Base-by-base conservation (phyloP, 1,140 invertebrate genomes). In the Pomacea maculata region DNA sequence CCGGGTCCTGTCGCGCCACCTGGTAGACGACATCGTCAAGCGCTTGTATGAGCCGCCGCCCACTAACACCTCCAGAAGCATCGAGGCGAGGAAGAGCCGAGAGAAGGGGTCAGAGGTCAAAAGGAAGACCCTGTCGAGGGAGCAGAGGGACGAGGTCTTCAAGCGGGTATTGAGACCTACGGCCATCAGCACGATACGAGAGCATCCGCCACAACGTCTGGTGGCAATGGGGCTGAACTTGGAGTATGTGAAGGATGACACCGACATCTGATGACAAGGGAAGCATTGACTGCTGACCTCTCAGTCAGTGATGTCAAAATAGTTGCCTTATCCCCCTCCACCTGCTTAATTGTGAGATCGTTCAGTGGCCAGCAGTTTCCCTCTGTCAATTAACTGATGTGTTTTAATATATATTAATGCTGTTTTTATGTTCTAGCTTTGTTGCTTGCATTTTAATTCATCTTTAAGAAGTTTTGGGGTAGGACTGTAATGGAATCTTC, bases 1-100 rank as follows among this genome's bases (percentile, higher is more conserved):
- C 78, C 83, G 86, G 14, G 68, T 84, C 21, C 81, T 88, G 4
- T 87, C 87, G 17, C 82, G 85, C 8, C 82, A 87, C 12, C 65
- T 77, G 75, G 80, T 88, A 17, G 83, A 87, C 61, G 83, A 81
- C 11, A 82, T 87, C 34, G 84, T 87, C 6, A 65, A 61, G 15
- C 82, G 87, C 12, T 77, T 88, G 7, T 21, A 79, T 15, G 75
- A 71, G 19, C 83, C 86, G 29, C 87, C 86, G 4, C 71, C 83
- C 12, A 84, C 86, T 15, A 86, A 84, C 73, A 77, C 25, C 61
- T 52, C 55, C 55, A 15, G 78, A 11, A 84, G 82, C 1, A 86
- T 85, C 71, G 87, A 86, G 45, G 75, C 78, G 4, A 68, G 64
- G 8, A 81, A 82, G 29, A 34, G 83, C 19, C 29, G 83, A n/a